A percentile compares a stretch with the other conserved stretches of the same genome.
Evolutionary conservation across 2,797 vertebrate genomes (phyloP).

Genomic region (Galago senegalensis): DNA sequence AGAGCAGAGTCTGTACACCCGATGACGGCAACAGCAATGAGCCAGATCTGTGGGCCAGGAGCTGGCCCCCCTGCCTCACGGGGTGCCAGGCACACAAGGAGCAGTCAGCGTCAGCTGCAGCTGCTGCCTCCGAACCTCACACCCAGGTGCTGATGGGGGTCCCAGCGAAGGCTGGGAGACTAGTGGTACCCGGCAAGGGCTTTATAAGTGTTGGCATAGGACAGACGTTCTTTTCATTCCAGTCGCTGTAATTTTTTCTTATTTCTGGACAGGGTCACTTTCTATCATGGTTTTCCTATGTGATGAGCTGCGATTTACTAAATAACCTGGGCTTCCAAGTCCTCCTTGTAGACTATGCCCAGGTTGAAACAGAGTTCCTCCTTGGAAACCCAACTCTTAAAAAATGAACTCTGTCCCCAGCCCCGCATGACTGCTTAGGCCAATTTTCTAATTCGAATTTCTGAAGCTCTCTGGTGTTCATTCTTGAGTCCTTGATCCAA

Average conservation of each 20-base stretch:
- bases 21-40: not conserved
- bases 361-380: not conserved
- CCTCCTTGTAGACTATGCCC: not conserved
- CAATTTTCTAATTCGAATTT: not conserved
- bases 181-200: not conserved
- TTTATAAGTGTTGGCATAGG: not conserved
- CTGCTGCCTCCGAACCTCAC: not conserved
- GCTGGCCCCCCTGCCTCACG: not conserved
- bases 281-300: not conserved
- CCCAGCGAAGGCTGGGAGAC: not conserved
- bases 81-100: not conserved
- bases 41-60: not conserved
- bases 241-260: not conserved
- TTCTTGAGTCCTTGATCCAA: not conserved
- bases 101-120: not conserved
- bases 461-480: not conserved
- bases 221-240: not conserved
- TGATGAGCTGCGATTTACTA: slow-evolving; percentile 30
- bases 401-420: not conserved
- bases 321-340: not conserved
- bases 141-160: not conserved
- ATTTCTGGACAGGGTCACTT: not conserved
- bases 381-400: not conserved
- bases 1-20: not conserved
- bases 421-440: not conserved